A percentile compares a stretch with the other conserved stretches of the same genome.
These are phyloP conservation scores for Alauda arvensis DNA, from an alignment of 2,797 vertebrate genomes.

Conservation along the genomic window DNA sequence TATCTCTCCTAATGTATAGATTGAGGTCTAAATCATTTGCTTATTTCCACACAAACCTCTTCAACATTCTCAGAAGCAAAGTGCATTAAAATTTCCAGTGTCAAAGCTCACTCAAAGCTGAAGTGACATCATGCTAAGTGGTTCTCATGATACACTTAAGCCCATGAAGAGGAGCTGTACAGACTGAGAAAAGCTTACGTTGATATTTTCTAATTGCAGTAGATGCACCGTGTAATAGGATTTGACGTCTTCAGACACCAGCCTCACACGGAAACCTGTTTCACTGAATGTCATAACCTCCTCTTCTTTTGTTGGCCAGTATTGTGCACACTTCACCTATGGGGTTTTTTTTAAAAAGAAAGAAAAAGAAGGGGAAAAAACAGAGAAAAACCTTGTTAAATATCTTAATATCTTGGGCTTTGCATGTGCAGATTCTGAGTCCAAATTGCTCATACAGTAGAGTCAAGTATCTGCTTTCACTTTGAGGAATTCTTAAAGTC, in stretches of 20 bases:
- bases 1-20: neutral
- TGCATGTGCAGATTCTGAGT: neutral
- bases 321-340: conserved; percentile 97
- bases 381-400: neutral
- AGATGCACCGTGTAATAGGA: conserved; percentile 89
- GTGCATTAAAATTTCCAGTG: neutral
- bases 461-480: neutral
- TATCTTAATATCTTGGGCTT: neutral
- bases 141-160: neutral
- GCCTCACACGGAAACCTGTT: conserved; percentile 87
- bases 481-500: neutral
- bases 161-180: neutral
- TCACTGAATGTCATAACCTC: conserved; percentile 87
- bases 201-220: conserved; percentile 86
- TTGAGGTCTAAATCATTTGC: neutral
- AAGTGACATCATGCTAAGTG: neutral
- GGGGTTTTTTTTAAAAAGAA: neutral
- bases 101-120: neutral
- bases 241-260: conserved; percentile 89
- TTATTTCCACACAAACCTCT: neutral
- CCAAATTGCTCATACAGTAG: neutral
- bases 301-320: conserved; percentile 90
- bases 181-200: conserved; percentile 67
- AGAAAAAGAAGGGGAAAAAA: neutral
- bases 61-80: neutral